These are phyloP conservation scores for Zosterops japonicus DNA, from an alignment of 2,113 vertebrate species.

Conservation along the genomic window DNA sequence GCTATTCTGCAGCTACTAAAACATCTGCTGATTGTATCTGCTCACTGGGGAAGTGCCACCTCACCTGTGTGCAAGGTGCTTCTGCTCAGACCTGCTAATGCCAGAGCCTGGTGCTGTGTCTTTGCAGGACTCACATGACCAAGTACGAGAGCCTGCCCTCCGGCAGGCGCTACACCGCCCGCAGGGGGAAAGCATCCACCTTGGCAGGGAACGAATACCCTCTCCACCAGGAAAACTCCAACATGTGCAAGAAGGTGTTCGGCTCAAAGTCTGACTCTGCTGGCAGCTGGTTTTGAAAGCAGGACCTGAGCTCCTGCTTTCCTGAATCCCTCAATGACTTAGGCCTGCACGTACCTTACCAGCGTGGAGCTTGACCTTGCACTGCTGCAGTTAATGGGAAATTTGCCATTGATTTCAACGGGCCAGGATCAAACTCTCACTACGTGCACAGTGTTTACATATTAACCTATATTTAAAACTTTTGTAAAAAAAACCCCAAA, in stretches of 20 bases:
- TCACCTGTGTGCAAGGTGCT: not conserved
- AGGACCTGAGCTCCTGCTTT: not conserved
- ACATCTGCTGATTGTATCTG: not conserved
- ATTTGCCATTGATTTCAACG: conserved; percentile 48
- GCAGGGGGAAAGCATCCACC: conserved; percentile 69
- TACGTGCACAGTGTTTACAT: conserved; percentile 89
- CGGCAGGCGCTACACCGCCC: conserved; percentile 75
- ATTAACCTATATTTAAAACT: conserved; percentile 86
- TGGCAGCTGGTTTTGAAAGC: conserved; percentile 74
- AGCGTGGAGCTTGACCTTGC: conserved; percentile 14
- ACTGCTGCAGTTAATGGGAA: not conserved
- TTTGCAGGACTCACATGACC: conserved; percentile 77
- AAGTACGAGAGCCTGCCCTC: conserved; percentile 86
- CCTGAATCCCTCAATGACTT: not conserved
- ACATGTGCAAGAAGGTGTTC: conserved; percentile 93
- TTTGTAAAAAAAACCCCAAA: conserved; percentile 63
- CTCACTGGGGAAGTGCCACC: not conserved
- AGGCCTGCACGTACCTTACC: not conserved
- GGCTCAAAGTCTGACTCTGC: conserved; percentile 54
- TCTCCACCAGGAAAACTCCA: conserved; percentile 94
- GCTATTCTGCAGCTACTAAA: not conserved
- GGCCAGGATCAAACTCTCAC: conserved; percentile 38
- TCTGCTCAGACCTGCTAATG: not conserved
- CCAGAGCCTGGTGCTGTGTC: not conserved
- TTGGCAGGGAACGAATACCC: conserved; percentile 88